Base-by-base conservation (phyloP, 2,113 vertebrate species). In the Pollachius pollachius region DNA sequence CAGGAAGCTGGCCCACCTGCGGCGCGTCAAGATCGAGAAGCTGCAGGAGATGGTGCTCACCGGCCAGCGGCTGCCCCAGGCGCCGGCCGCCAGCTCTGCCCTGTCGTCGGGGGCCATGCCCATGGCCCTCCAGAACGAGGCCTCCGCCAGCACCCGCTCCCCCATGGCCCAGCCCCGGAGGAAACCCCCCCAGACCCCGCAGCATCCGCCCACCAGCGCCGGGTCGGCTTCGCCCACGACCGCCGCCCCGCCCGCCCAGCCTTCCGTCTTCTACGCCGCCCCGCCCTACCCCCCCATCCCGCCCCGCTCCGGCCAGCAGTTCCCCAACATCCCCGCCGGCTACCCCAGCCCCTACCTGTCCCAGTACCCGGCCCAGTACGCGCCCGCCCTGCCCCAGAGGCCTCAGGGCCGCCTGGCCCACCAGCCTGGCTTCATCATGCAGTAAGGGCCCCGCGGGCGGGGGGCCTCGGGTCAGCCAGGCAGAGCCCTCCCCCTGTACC, bases 11-110 rank as follows among this genome's bases (percentile, higher is more conserved):
- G 97, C 97, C 9, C 97, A 99, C 85, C 81, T 93, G 84, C 92
- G 97, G 0, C 87, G 97, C 0, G 96, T 99, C 0, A 99, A 99
- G 78, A 98, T 99, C 0, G 97, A 99, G 86, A 99, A 98, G 88
- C 94, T 99, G 57, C 96, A 97, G 80, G 97, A 99, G 83, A 91
- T 98, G 92, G 95, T 98, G 85, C 83, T 98, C 52, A 96, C 94
- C 83, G 95, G 94, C 62, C 95, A 94, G 75, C 89, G 88, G 74
- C 90, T 93, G 12, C 90, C 89, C 0, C 93, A 89, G 79, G 81
- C 67, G 5, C 67, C 88, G 0, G 69, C 78, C 64, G 67, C 78
- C 69, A 17, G 18, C 80, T 86, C 1, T 34, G 41, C 91, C 77
- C 17, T 75, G 11, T 41, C 91, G 0, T 91, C 78, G 0, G 79